phyloP scores from a whole-genome alignment of 1,140 invertebrate species.

The Trissolcus basalis region DNA sequence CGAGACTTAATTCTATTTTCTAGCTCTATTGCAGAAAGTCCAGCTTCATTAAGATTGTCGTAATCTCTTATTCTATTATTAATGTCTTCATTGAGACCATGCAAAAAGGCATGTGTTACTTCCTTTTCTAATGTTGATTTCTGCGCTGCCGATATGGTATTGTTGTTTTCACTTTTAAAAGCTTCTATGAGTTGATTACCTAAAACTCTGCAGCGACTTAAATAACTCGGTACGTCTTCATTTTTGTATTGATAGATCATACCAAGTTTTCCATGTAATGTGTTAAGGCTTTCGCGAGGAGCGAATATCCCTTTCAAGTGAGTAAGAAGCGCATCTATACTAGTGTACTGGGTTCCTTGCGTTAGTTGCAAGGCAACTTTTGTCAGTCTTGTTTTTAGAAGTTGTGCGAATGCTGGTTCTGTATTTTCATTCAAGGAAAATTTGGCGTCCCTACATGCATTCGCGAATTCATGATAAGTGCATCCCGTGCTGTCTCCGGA shows the following conservation, averaged over 20 bases:
- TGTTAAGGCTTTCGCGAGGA: background rate
- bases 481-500: too few relatives aligned
- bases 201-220: too few relatives aligned
- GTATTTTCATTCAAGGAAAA: too few relatives aligned
- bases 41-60: background rate
- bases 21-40: background rate
- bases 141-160: too few relatives aligned
- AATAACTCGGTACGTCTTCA: background rate
- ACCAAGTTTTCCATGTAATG: background rate
- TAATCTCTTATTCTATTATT: background rate
- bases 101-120: conserved; percentile 8
- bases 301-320: background rate
- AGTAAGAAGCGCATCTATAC: background rate
- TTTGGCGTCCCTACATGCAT: conserved; percentile 5
- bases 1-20: conserved; percentile 7
- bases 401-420: background rate
- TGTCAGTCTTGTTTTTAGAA: background rate
- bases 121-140: conserved; percentile 8
- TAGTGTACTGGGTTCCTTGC: background rate
- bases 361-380: background rate
- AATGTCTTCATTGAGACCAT: conserved; percentile 6
- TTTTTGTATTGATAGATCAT: background rate
- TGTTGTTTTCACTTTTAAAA: background rate
- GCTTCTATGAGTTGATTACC: conserved; percentile 1
- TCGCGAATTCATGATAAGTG: background rate